Evolutionary conservation across 2,888 invertebrate genomes (phyloP).

Genomic region (Tachina fera): DNA sequence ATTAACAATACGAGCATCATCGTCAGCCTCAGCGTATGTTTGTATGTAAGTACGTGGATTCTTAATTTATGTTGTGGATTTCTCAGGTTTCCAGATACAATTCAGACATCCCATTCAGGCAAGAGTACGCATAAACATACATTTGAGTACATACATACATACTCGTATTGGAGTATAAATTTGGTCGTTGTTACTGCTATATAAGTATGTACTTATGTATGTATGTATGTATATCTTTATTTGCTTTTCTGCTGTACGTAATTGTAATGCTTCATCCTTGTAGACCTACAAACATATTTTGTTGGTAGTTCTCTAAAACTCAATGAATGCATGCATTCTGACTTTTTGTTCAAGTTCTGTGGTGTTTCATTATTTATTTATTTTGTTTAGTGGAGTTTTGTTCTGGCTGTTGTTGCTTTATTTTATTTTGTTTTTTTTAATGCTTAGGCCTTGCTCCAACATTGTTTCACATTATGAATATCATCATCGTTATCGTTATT

Average conservation of each 20-base stretch:
- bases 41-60: slow-evolving; percentile 10
- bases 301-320: slow-evolving; percentile 47
- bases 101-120: slow-evolving; percentile 16
- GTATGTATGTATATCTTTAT: slow-evolving; percentile 20
- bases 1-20: neutral
- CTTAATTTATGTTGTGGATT: slow-evolving; percentile 24
- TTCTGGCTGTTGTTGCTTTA: slow-evolving; percentile 27
- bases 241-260: slow-evolving; percentile 25
- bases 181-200: slow-evolving; percentile 45
- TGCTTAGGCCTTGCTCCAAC: slow-evolving; percentile 63
- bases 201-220: neutral
- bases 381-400: slow-evolving; percentile 50
- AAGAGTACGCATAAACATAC: slow-evolving; percentile 1
- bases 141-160: too few species aligned
- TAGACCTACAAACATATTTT: slow-evolving; percentile 40
- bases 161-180: neutral
- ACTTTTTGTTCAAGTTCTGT: slow-evolving; percentile 40
- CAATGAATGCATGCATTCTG: slow-evolving; percentile 50
- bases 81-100: slow-evolving; percentile 42
- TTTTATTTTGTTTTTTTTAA: slow-evolving; percentile 20
- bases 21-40: slow-evolving; percentile 17
- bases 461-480: slow-evolving; percentile 52
- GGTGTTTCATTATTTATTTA: slow-evolving; percentile 52
- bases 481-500: slow-evolving; percentile 47
- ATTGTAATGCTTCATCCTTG: slow-evolving; percentile 40